These are phyloP conservation scores for Irena cyanogastra DNA, from an alignment of 2,113 vertebrate species.

Conservation along the genomic window DNA sequence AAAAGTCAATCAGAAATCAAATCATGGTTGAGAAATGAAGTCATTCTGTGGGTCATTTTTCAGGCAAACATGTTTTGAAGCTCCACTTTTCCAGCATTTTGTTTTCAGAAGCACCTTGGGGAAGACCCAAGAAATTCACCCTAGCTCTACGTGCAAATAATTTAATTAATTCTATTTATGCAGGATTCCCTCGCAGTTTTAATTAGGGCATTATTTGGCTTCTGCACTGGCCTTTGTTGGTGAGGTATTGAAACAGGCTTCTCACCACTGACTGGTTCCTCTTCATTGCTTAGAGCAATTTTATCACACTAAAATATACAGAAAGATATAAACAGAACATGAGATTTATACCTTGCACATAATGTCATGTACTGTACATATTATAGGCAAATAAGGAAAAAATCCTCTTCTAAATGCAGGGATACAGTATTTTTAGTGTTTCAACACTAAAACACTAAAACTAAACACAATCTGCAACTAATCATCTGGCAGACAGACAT, in stretches of 20 bases:
- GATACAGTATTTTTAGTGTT: not conserved
- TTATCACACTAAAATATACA: not conserved
- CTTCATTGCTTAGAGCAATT: not conserved
- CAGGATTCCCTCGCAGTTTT: not conserved
- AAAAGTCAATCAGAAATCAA: not conserved
- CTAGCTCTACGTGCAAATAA: not conserved
- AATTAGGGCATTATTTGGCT: not conserved
- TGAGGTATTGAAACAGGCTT: not conserved
- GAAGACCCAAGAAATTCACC: not conserved
- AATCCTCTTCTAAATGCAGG: not conserved
- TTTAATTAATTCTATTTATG: not conserved
- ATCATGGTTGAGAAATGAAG: not conserved
- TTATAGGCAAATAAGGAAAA: not conserved
- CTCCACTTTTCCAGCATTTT: not conserved
- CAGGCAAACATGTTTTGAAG: not conserved
- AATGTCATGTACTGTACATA: not conserved
- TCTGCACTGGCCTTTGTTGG: not conserved
- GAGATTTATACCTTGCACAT: not conserved
- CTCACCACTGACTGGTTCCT: not conserved
- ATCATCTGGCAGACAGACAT: constrained; percentile 1
- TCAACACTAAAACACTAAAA: no score
- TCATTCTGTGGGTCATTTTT: not conserved
- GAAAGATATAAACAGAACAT: not conserved
- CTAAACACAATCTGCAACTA: not conserved
- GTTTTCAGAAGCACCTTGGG: not conserved